phyloP scores from a whole-genome alignment of 1,140 invertebrate genomes.

The Nebria ingens region DNA sequence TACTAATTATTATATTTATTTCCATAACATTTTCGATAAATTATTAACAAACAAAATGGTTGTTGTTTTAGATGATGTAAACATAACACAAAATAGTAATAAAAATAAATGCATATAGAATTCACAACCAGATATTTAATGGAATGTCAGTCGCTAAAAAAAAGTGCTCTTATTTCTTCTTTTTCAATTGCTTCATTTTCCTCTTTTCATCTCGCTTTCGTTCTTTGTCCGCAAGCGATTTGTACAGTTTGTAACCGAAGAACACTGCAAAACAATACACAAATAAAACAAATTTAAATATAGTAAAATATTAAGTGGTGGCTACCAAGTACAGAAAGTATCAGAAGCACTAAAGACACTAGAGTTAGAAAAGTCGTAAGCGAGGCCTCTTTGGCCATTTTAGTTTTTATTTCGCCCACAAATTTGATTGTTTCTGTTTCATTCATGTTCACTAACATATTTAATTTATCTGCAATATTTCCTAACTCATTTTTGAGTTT shows the following conservation, averaged over 20 bases:
- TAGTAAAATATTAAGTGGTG: neutral
- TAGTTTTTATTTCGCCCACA: neutral
- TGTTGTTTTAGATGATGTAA: no score
- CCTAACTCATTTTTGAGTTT: slow-evolving; percentile 18
- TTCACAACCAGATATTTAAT: no score
- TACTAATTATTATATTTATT: neutral
- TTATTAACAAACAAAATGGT: no score
- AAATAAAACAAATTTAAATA: slow-evolving; percentile 16
- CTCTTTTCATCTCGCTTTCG: slow-evolving; percentile 59
- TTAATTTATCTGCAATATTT: neutral
- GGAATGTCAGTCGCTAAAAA: no score
- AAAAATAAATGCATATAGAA: no score
- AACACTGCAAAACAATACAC: slow-evolving; percentile 55
- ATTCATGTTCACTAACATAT: neutral
- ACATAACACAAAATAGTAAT: no score
- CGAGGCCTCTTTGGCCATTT: neutral
- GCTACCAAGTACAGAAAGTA: neutral
- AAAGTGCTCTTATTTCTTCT: slow-evolving; percentile 38
- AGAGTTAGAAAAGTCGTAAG: neutral
- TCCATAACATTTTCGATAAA: neutral
- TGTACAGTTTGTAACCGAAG: slow-evolving; percentile 72
- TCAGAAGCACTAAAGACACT: neutral
- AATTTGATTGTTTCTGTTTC: neutral
- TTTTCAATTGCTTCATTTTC: slow-evolving; percentile 51
- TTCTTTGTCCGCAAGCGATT: slow-evolving; percentile 61